Conservation (phyloP, 1,140 invertebrate species). For the Neodiprion virginianus region DNA sequence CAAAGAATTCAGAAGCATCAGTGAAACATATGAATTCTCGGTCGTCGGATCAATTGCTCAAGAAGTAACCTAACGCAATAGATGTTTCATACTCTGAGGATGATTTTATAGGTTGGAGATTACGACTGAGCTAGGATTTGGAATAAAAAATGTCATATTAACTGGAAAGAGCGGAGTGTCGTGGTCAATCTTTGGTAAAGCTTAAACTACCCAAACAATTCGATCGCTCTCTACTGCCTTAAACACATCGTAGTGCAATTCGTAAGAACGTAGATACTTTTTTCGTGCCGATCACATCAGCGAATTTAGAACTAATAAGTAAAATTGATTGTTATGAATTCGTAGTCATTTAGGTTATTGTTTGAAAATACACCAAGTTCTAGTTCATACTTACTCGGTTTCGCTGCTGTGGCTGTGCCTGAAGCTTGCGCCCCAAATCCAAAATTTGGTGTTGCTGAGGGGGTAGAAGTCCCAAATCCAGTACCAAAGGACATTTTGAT, state of each 20-base stretch:
- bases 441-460: conserved; percentile 45
- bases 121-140: no score
- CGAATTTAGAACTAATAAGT: not conserved
- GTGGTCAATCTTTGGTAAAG: no score
- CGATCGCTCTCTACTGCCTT: no score
- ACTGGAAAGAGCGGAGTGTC: no score
- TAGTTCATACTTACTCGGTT: conserved; percentile 42
- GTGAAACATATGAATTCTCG: conserved; percentile 25
- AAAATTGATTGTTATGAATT: not conserved
- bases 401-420: conserved; percentile 48
- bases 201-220: no score
- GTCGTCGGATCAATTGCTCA: conserved; percentile 10
- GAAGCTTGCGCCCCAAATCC: conserved; percentile 46
- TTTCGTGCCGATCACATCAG: no score
- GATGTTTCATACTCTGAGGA: conserved; percentile 20
- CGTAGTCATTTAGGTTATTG: no score
- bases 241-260: no score
- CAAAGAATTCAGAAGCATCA: conserved; percentile 36
- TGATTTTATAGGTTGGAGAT: not conserved
- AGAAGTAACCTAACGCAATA: not conserved
- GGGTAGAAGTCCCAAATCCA: conserved; percentile 48
- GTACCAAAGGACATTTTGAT: conserved; percentile 52
- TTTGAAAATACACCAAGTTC: not conserved
- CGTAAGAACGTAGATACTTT: no score
- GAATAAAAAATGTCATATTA: no score